phyloP scores from a whole-genome alignment of 2,113 vertebrate species.

The Sorex araneus region DNA sequence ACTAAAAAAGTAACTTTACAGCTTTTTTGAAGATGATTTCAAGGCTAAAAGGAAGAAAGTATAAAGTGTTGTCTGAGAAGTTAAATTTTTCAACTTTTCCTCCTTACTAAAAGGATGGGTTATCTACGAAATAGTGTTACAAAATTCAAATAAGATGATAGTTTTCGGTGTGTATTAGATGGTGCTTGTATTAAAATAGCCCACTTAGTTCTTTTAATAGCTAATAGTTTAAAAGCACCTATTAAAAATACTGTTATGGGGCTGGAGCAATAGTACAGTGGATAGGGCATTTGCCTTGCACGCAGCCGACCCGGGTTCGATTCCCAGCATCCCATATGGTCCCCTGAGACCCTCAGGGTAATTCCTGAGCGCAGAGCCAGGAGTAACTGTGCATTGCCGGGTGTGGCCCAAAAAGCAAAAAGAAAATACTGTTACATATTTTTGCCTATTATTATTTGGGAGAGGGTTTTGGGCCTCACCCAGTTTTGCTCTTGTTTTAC shows the following conservation, averaged over 20 bases:
- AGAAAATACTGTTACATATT: not conserved
- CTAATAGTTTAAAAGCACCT: not conserved
- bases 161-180: not conserved
- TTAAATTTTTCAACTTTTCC: constrained; percentile 1
- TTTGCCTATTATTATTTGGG: not conserved
- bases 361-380: no score
- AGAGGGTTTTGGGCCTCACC: not conserved
- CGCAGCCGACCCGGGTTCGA: no score
- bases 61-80: not conserved
- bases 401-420: no score
- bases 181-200: not conserved
- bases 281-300: no score
- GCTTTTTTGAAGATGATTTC: constrained; percentile 28
- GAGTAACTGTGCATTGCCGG: no score
- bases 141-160: not conserved
- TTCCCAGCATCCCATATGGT: no score
- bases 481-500: no score
- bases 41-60: not conserved
- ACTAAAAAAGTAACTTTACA: constrained; percentile 20
- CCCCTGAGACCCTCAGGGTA: no score
- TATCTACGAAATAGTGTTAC: not conserved
- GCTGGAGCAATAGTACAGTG: no score
- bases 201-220: not conserved
- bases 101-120: not conserved
- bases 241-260: not conserved